A percentile compares a stretch with the other conserved stretches of the same genome.
phyloP scores from a whole-genome alignment of 1,140 invertebrate genomes.

The Drosophila sp. region DNA sequence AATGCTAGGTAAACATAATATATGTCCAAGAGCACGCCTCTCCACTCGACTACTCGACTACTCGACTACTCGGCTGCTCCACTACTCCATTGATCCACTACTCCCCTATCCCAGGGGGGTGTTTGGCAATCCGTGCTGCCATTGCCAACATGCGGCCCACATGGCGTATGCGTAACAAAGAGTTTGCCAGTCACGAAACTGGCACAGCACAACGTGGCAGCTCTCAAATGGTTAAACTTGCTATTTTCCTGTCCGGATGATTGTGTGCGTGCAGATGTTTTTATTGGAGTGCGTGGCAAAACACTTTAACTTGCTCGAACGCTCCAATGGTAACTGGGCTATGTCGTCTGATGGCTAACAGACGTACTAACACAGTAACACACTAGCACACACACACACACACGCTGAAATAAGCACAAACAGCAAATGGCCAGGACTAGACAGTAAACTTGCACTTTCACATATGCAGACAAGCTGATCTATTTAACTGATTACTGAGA shows the following conservation, averaged over 20 bases:
- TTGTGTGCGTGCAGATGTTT: conserved; percentile 73
- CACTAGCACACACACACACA: neutral
- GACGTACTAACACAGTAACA: conserved; percentile 23
- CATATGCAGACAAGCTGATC: conserved; percentile 25
- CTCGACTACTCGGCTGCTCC: conserved; percentile 17
- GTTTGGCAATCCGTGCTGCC: conserved; percentile 40
- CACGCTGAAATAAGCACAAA: neutral
- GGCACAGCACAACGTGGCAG: conserved; percentile 46
- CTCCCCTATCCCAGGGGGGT: no score
- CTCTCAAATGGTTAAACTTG: conserved; percentile 40
- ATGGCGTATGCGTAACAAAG: conserved; percentile 73
- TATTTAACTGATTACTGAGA: conserved; percentile 29
- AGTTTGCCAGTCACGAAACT: conserved; percentile 68
- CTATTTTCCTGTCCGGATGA: conserved; percentile 8
- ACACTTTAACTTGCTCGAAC: conserved; percentile 73
- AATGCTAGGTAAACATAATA: conserved; percentile 59
- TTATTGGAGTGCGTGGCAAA: conserved; percentile 80
- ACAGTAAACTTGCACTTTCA: conserved; percentile 16
- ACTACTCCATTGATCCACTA: neutral
- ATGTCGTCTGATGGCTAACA: conserved; percentile 39
- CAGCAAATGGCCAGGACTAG: conserved; percentile 35
- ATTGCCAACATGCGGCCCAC: conserved; percentile 38
- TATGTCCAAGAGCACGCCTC: conserved; percentile 36
- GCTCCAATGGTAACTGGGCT: conserved; percentile 47
- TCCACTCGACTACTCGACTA: conserved; percentile 14